Base-by-base conservation (phyloP, 2,113 vertebrate genomes). In the Podarcis muralis region DNA sequence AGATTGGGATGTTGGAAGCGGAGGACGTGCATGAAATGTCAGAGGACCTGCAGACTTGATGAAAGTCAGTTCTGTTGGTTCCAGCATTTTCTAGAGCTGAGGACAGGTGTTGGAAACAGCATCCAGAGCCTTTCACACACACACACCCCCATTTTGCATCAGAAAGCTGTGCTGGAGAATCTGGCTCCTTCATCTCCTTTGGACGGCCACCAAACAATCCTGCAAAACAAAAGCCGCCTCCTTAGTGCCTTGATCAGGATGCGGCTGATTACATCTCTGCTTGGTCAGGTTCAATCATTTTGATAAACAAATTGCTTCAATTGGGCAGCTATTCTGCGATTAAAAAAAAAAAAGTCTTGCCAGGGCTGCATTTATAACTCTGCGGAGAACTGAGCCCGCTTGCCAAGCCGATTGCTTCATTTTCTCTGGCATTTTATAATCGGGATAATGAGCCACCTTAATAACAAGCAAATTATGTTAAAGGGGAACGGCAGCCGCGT, bases 391-490 rank as follows among this genome's bases (percentile, higher is more conserved):
- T 22, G 71, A 48, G n/a, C 27, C 48, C 74, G 48, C 59, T 88
- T 91, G 86, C n/a, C 78, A 79, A 90, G 78, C 15, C 87, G 30
- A 87, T 88, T 84, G 23, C 75, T 40, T 85, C 80, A 43, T 62
- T 83, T 87, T 78, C 68, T 92, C 81, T 83, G 0, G 62, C 88
- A 40, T 68, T 92, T 86, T 87, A 78, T 78, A 66, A 69, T 90
- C 71, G 72, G 85, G 57, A 78, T 87, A 87, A 59, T 80, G 87
- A 93, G 87, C 35, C 25, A 53, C 23, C 48, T 6, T 3, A 91
- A 85, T 43, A 86, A 32, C 11, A 74, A 65, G 86, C 83, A 83
- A 77, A 59, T 78, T 27, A 71, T 74, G 27, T 32, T 74, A 9
- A n/a, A 88, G 87, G 4, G 35, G 69, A 84, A 66, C 62, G 84